Evolutionary conservation across 2,888 invertebrate genomes (phyloP).

Genomic region (Poecilus cupreus): DNA sequence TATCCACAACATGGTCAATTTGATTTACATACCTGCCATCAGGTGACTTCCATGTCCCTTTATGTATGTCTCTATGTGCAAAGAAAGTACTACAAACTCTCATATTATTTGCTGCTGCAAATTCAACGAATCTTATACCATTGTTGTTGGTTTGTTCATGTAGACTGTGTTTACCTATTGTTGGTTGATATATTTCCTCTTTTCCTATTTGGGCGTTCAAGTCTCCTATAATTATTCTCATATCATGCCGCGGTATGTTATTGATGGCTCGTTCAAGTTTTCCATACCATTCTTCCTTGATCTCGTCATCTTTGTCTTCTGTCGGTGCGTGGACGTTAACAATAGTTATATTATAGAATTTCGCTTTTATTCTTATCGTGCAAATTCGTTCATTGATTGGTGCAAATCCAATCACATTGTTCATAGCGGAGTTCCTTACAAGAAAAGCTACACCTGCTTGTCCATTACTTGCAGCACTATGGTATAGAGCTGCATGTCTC

Average conservation of each 20-base stretch:
- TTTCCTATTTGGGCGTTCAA: conserved; percentile 59
- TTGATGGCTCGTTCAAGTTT: conserved; percentile 44
- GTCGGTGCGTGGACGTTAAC: conserved; percentile 60
- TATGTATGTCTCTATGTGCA: background rate
- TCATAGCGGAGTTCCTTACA: background rate
- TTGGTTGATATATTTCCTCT: conserved; percentile 48
- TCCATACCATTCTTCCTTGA: conserved; percentile 58
- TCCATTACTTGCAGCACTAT: background rate
- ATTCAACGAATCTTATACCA: conserved; percentile 42
- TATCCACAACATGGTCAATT: conserved; percentile 51
- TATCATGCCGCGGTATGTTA: conserved; percentile 41
- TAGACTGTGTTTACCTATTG: conserved; percentile 52
- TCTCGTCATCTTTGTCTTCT: conserved; percentile 56
- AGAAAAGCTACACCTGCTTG: background rate
- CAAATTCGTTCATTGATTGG: conserved; percentile 1
- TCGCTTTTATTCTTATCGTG: background rate
- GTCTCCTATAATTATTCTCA: conserved; percentile 58
- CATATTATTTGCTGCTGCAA: conserved; percentile 44
- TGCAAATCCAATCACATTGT: background rate
- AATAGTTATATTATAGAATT: conserved; percentile 26
- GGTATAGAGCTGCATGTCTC: background rate
- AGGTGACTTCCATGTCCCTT: conserved; percentile 36
- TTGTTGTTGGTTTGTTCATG: conserved; percentile 46
- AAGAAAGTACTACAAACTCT: conserved; percentile 1
- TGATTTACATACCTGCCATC: conserved; percentile 41